phyloP scores from a whole-genome alignment of 2,888 invertebrate genomes.

The Harpalus rufipes region DNA sequence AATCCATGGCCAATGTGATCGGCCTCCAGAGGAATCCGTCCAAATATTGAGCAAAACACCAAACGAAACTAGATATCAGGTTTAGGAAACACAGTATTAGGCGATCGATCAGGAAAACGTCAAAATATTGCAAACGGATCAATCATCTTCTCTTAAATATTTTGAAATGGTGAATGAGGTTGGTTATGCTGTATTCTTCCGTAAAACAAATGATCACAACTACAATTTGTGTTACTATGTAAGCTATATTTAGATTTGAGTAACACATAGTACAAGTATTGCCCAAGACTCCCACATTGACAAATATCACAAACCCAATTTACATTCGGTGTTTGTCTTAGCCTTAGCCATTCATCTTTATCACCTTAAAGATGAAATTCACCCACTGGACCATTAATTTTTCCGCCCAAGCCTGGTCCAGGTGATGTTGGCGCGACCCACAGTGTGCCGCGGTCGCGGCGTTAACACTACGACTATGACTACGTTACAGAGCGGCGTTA shows the following conservation, averaged over 20 bases:
- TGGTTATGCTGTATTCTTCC: not conserved
- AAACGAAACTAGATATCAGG: not conserved
- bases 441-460: conserved; percentile 10
- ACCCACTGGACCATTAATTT: conserved; percentile 61
- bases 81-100: not conserved
- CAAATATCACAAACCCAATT: conserved; percentile 11
- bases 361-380: conserved; percentile 46
- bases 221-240: not conserved
- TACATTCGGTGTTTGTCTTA: not conserved
- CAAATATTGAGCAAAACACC: not conserved
- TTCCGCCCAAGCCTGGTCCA: conserved; percentile 57
- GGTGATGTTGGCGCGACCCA: conserved; percentile 59
- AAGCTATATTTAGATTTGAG: conserved; percentile 3
- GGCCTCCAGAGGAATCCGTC: conserved; percentile 46
- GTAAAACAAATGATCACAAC: not conserved
- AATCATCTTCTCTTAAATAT: not conserved
- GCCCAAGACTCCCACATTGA: conserved; percentile 15
- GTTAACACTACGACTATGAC: not conserved
- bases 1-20: conserved; percentile 13
- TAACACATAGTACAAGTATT: not conserved
- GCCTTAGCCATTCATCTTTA: conserved; percentile 20
- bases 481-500: conserved; percentile 30
- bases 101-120: not conserved
- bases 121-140: not conserved
- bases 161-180: not conserved